These are phyloP conservation scores for Callinectes sapidus DNA, from an alignment of 2,888 invertebrate genomes.

Conservation along the genomic window DNA sequence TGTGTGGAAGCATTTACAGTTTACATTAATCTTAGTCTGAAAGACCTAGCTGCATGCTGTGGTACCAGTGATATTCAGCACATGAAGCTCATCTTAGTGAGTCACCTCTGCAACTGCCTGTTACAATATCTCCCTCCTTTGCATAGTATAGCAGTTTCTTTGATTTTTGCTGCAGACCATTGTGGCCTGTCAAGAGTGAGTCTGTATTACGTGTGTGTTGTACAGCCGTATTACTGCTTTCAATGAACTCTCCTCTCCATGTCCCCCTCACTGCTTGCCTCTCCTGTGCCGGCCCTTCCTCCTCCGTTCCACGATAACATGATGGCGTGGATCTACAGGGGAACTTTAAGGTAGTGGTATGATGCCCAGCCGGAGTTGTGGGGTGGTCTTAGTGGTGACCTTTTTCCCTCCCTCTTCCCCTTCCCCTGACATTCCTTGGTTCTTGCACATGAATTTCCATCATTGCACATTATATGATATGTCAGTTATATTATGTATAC, in stretches of 20 bases:
- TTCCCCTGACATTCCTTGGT: neutral
- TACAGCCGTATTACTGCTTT: conserved; percentile 47
- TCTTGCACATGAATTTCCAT: neutral
- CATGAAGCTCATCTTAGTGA: neutral
- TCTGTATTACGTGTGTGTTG: conserved; percentile 27
- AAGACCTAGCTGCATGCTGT: conserved; percentile 1
- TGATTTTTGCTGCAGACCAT: conserved; percentile 28
- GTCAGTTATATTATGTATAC: conserved; percentile 22
- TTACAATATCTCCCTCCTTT: neutral
- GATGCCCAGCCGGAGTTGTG: neutral
- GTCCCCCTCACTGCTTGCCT: conserved; percentile 56
- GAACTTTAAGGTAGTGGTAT: conserved; percentile 66
- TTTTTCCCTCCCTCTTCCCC: conserved; percentile 12
- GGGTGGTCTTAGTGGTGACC: conserved; percentile 18
- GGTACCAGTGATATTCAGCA: neutral
- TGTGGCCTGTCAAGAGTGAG: conserved; percentile 7
- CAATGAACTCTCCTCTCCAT: conserved; percentile 63
- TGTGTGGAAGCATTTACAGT: conserved; percentile 9
- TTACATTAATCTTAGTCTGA: neutral
- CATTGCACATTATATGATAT: conserved; percentile 34
- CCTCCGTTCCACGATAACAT: conserved; percentile 46
- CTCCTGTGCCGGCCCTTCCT: conserved; percentile 49
- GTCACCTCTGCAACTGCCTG: conserved; percentile 19
- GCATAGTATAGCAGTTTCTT: conserved; percentile 5
- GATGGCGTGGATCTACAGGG: conserved; percentile 59